These are phyloP conservation scores for Lordiphosa mommai DNA, from an alignment of 1,140 invertebrate species.

Conservation along the genomic window DNA sequence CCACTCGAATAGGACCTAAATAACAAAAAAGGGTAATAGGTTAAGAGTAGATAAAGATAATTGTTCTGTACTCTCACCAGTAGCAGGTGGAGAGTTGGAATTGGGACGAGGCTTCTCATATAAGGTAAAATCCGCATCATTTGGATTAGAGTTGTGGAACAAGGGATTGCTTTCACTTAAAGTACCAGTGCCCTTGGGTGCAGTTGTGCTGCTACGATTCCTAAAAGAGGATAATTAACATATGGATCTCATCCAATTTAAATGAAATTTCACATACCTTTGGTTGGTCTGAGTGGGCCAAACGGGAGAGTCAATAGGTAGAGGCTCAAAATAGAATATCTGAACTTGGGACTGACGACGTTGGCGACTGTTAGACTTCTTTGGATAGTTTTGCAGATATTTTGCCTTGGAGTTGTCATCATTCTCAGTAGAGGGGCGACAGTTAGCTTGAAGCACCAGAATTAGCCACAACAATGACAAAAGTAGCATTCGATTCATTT, in stretches of 20 bases:
- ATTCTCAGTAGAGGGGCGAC: conserved; percentile 29
- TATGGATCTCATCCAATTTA: not conserved
- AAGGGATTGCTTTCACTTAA: conserved; percentile 4
- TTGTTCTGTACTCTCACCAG: not conserved
- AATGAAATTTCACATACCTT: conserved; percentile 6
- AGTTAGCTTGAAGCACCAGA: conserved; percentile 9
- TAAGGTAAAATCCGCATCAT: conserved; percentile 31
- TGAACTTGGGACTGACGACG: conserved; percentile 34
- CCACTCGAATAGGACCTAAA: not conserved
- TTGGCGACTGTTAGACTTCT: conserved; percentile 51
- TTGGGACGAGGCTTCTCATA: conserved; percentile 18
- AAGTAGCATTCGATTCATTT: conserved; percentile 54
- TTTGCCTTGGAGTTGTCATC: conserved; percentile 39
- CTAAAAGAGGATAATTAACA: conserved; percentile 10
- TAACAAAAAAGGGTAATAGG: conserved; percentile 21
- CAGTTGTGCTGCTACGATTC: not conserved
- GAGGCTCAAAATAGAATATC: not conserved
- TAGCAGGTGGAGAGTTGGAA: not conserved
- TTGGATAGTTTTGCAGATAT: conserved; percentile 42
- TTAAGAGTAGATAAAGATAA: conserved; percentile 9
- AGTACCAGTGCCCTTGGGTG: not conserved
- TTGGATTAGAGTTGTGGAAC: conserved; percentile 42
- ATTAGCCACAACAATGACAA: conserved; percentile 28
- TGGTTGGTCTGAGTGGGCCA: conserved; percentile 8
- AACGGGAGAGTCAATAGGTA: conserved; percentile 5